Conservation (phyloP, 2,797 vertebrate genomes). For the Triplophysa yarkandensis region DNA sequence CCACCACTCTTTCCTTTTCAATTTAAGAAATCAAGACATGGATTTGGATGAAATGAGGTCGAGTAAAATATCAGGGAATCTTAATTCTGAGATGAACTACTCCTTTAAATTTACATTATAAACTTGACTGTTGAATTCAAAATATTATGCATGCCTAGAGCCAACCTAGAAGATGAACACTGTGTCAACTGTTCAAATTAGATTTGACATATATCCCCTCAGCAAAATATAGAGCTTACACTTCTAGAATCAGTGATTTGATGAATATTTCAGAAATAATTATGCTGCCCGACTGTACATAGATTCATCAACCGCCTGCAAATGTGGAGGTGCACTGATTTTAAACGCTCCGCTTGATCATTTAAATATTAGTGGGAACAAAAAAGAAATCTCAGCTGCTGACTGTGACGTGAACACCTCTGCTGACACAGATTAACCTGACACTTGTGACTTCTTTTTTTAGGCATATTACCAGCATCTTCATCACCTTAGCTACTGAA, state of each 20-base stretch:
- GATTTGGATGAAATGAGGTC: too few species aligned
- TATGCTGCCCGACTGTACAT: constrained; percentile 7
- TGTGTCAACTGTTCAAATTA: constrained; percentile 1
- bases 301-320: constrained; percentile 3
- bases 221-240: constrained; percentile 3
- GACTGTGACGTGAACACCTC: not conserved
- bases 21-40: too few species aligned
- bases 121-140: not conserved
- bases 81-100: too few species aligned
- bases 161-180: constrained; percentile 15
- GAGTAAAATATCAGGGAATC: too few species aligned
- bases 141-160: not conserved
- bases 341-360: constrained; percentile 11
- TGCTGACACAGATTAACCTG: not conserved
- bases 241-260: constrained; percentile 4
- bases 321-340: constrained; percentile 15
- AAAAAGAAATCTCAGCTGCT: constrained; percentile 10
- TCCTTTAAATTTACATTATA: too few species aligned
- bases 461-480: not conserved
- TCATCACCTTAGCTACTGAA: not conserved
- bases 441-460: not conserved
- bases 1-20: too few species aligned
- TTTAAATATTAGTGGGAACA: constrained; percentile 1
- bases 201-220: constrained; percentile 1
- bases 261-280: constrained; percentile 1